Percentiles rank a stretch among this genome's conserved stretches.
Conservation (phyloP, 1,140 invertebrate species). For the Atta cephalotes region DNA sequence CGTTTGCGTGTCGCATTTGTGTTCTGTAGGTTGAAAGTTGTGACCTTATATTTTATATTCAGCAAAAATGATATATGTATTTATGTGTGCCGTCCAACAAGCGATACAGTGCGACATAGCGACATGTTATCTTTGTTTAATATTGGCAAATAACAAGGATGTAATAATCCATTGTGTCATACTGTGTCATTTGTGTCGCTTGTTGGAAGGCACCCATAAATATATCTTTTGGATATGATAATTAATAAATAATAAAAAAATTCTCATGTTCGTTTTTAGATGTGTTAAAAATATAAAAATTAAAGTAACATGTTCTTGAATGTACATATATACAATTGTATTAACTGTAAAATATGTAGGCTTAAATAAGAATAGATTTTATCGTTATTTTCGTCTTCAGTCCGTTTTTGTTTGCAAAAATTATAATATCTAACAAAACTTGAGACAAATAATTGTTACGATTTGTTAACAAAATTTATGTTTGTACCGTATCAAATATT, state of each 20-base stretch:
- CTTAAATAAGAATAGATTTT: slow-evolving; percentile 10
- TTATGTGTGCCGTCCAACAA: not conserved
- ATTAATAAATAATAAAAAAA: not conserved
- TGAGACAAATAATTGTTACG: not conserved
- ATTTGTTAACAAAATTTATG: not conserved
- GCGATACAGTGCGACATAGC: too few species aligned
- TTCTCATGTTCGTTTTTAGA: not conserved
- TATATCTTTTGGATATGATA: not conserved
- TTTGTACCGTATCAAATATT: not conserved
- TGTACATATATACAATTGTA: not conserved
- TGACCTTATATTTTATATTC: slow-evolving; percentile 30
- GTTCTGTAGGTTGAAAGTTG: slow-evolving; percentile 8
- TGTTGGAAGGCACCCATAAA: too few species aligned
- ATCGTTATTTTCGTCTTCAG: not conserved
- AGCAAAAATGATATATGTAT: not conserved
- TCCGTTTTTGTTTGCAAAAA: not conserved
- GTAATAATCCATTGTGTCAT: too few species aligned
- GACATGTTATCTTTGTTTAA: too few species aligned
- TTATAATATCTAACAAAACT: not conserved
- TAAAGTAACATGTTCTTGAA: not conserved
- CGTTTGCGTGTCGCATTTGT: slow-evolving; percentile 7
- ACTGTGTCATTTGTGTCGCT: too few species aligned
- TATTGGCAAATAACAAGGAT: too few species aligned
- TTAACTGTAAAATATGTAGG: not conserved
- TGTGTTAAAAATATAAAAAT: not conserved